Base-by-base conservation (phyloP, 2,113 vertebrate genomes). In the Pangasianodon gigas region DNA sequence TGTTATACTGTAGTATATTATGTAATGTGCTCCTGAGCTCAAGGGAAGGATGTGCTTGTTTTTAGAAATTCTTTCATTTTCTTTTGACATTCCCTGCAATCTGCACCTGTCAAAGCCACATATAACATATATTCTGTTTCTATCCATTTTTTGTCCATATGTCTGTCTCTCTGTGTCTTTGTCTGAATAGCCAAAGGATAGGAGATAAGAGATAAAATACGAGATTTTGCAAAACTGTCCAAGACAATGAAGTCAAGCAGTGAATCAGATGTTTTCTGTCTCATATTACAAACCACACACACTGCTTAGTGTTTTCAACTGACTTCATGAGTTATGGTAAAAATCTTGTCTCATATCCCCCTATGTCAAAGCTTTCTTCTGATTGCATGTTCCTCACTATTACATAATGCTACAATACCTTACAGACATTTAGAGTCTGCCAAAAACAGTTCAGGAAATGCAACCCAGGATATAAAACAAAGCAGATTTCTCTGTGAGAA, bases 31-130 rank as follows among this genome's bases (percentile, higher is more conserved):
- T 41, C 41, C 37, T 75, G 52, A 58, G 26, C 32, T 24, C n/a
- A 21, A 21, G 62, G 46, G 26, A 52, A 19, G 1, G 60, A 41
- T 37, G 65, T 48, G 46, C 58, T 81, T 87, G 56, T 81, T 62
- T 69, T 88, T 29, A 24, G 7, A 52, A 41, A 9, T 48, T 14
- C 41, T 87, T 87, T 74, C 29, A 8, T 32, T 65, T 37, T 46
- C 21, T 75, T 88, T 88, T 26, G 44, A 88, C 19, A 81, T 82
- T 81, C 85, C 67, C 85, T 58, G 26, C 37, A 21, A 77, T 46
- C 21, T 80, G 29, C 24, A 58, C 51, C 85, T 90, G 89, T 82
- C 85, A 83, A 29, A 90, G 18, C 44, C 89, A 67, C 51, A 86
- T 14, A 83, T 51, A 71, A 69, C 37, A 56, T 29, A 18, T 44